These are phyloP conservation scores for Chondrosia reniformis DNA, from an alignment of 37 sponge, comb jelly and placozoan genomes.

Conservation along the genomic window DNA sequence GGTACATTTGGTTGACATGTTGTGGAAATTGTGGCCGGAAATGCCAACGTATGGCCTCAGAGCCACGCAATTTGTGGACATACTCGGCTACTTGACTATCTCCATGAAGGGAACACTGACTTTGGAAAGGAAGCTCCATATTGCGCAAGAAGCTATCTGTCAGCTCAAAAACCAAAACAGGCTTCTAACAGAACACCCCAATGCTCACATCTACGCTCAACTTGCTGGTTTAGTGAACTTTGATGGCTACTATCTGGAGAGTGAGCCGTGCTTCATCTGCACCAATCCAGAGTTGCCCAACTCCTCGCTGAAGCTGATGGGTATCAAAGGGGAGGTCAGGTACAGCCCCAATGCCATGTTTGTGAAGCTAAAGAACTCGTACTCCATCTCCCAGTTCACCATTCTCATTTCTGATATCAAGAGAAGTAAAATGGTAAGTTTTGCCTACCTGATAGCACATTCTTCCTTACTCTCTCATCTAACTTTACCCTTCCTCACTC, in stretches of 20 bases:
- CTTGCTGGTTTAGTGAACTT: slow-evolving; percentile 77
- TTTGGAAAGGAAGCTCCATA: no score
- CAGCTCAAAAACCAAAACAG: slow-evolving; percentile 70
- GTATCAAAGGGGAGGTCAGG: slow-evolving; percentile 70
- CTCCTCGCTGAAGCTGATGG: slow-evolving; percentile 53
- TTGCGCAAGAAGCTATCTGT: slow-evolving; percentile 46
- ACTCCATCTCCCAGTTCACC: slow-evolving; percentile 59
- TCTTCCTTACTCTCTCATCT: not conserved
- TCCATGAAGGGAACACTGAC: slow-evolving; percentile 35
- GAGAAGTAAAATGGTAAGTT: slow-evolving; percentile 83
- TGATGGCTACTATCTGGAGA: slow-evolving; percentile 93
- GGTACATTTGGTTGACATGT: slow-evolving; percentile 45
- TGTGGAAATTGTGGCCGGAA: slow-evolving; percentile 76
- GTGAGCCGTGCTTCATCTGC: slow-evolving; percentile 91
- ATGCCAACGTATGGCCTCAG: slow-evolving; percentile 76
- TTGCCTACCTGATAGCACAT: not conserved
- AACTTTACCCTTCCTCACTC: not conserved
- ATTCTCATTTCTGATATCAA: slow-evolving; percentile 76
- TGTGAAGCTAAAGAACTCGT: slow-evolving; percentile 70
- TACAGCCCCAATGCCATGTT: slow-evolving; percentile 84
- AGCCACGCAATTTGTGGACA: slow-evolving; percentile 88
- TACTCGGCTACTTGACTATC: slow-evolving; percentile 74
- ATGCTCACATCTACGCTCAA: slow-evolving; percentile 77
- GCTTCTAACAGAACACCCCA: slow-evolving; percentile 68
- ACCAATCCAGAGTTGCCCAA: slow-evolving; percentile 90